Evolutionary conservation across 2,888 invertebrate species (phyloP).

Genomic region (Polietes domitor): DNA sequence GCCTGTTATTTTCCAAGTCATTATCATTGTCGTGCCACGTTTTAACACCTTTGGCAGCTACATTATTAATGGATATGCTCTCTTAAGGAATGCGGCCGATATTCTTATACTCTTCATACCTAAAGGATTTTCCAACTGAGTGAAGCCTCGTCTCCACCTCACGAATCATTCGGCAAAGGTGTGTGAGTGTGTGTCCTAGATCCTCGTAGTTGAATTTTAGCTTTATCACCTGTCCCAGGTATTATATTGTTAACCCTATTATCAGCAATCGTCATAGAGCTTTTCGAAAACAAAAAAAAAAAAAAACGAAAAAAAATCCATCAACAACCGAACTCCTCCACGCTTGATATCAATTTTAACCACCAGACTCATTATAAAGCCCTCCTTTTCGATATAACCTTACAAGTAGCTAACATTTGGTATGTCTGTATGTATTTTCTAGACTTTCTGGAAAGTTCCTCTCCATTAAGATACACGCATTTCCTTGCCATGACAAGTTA

Average conservation of each 20-base stretch:
- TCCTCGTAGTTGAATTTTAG: background rate
- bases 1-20: no score
- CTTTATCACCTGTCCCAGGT: background rate
- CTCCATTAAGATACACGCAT: background rate
- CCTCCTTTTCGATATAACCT: background rate
- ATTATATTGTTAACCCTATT: background rate
- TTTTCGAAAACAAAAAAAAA: no score
- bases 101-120: background rate
- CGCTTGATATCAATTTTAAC: background rate
- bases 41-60: no score
- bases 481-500: background rate
- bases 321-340: background rate
- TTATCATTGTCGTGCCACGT: no score
- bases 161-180: background rate
- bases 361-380: constrained; percentile 1
- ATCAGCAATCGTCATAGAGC: no score
- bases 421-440: background rate
- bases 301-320: no score
- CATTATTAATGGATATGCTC: background rate
- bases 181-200: background rate
- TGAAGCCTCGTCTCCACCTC: background rate
- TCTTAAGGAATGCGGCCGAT: background rate
- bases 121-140: background rate
- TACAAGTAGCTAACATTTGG: background rate
- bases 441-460: background rate